Conservation (phyloP, 2,113 vertebrate genomes). For the Lepisosteus oculatus region DNA sequence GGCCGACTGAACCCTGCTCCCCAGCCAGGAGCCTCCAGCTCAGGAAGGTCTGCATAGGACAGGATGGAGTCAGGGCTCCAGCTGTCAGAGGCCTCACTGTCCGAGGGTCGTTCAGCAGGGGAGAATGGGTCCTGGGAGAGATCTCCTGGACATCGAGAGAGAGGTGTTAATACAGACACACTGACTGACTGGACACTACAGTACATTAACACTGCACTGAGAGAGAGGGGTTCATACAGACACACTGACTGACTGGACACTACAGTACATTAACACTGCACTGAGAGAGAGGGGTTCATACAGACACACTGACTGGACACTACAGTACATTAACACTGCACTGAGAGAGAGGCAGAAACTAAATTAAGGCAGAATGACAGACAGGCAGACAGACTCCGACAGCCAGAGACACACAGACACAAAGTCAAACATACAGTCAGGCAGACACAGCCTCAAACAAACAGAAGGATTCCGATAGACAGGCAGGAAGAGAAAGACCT, state of each 20-base stretch:
- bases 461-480: too few species aligned
- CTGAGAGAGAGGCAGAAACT: background rate
- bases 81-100: slow-evolving; percentile 37
- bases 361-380: background rate
- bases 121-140: slow-evolving; percentile 47
- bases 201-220: too few species aligned
- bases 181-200: too few species aligned
- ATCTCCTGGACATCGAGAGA: slow-evolving; percentile 37
- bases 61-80: slow-evolving; percentile 48
- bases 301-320: too few species aligned
- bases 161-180: too few species aligned
- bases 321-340: too few species aligned
- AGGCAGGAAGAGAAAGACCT: too few species aligned
- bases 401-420: background rate
- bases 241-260: too few species aligned
- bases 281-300: too few species aligned
- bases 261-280: too few species aligned
- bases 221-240: too few species aligned
- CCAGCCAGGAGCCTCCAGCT: slow-evolving; percentile 34
- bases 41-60: slow-evolving; percentile 38
- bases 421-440: background rate
- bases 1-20: slow-evolving; percentile 41
- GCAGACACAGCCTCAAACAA: background rate
- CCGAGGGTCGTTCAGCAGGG: slow-evolving; percentile 35
- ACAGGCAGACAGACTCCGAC: background rate